Evolutionary conservation across 2,888 invertebrate species (phyloP), one percentile per base, ranked within the genome.

Genomic region (Microctonus aethiopoides): DNA sequence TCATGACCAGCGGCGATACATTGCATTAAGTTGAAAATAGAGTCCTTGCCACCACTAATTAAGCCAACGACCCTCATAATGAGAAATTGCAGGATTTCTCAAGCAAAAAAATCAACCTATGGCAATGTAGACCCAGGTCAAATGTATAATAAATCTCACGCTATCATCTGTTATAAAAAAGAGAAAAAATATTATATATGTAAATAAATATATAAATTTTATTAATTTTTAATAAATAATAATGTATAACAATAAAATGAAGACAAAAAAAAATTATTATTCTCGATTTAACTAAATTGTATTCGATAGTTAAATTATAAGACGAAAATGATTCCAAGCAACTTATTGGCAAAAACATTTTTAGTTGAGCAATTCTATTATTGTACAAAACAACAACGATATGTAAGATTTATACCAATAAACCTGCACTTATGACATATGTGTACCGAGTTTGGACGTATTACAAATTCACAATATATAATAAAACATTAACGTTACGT

Each of bases 21-120:
- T 89, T 98, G 96, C 94, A 99, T 94, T 94, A 99, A 95, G 87
- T 98, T 99, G 89, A 95, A 99, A 88, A 97, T 97, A 89, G 98
- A 99, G 89, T 99, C 99, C 89, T 99, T 99, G 79, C 99, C 99
- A 80, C 99, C 99, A 88, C 98, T 99, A 78, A 96, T 91, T 87
- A 96, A 89, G 74, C 95, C 95, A 79, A 95, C 94, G 78, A 94
- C 94, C 89, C 91, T 94, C 96, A 96, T 96, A 85, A 89, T 91
- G 76, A n/a, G n/a, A n/a, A n/a, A n/a, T n/a, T n/a, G n/a, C n/a
- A n/a, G 69, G 69, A 69, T 61, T 56, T 60, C 34, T 63, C 52
- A 60, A 51, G 24, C 46, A 46, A 68, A 66, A 60, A 66, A 60
- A 72, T 71, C 54, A 67, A 73, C 64, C 77, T 78, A 73, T 66